Conservation (phyloP, 2,888 invertebrate species). For the Crioceris asparagi region DNA sequence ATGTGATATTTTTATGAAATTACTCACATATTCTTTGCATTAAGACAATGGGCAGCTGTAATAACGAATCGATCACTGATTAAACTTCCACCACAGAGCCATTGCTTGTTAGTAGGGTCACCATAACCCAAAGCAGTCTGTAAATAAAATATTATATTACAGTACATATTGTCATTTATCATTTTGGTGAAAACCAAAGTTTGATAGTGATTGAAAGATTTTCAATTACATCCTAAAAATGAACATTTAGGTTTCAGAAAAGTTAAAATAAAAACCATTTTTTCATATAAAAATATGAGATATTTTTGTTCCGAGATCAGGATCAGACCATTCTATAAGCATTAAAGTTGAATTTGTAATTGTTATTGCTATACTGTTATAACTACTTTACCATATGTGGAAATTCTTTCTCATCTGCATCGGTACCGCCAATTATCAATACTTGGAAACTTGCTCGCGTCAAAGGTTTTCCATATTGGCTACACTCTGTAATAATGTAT, state of each 20-base stretch:
- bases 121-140: conserved; percentile 32
- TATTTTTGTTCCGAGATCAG: no score
- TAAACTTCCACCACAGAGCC: conserved; percentile 56
- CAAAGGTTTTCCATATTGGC: no score
- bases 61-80: conserved; percentile 53
- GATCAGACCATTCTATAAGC: no score
- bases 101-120: conserved; percentile 31
- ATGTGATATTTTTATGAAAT: no score
- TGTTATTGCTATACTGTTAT: not conserved
- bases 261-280: no score
- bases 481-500: no score
- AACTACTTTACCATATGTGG: conserved; percentile 32
- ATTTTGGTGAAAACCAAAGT: conserved; percentile 1
- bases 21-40: conserved; percentile 23
- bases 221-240: no score
- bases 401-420: conserved; percentile 27
- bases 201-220: not conserved
- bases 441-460: no score
- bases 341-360: not conserved
- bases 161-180: not conserved
- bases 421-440: conserved; percentile 25
- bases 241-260: no score
- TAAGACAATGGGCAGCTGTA: conserved; percentile 58
- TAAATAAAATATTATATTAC: conserved; percentile 8
- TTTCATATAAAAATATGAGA: no score